Conservation (phyloP, 2,113 vertebrate species). For the Otis tarda region DNA sequence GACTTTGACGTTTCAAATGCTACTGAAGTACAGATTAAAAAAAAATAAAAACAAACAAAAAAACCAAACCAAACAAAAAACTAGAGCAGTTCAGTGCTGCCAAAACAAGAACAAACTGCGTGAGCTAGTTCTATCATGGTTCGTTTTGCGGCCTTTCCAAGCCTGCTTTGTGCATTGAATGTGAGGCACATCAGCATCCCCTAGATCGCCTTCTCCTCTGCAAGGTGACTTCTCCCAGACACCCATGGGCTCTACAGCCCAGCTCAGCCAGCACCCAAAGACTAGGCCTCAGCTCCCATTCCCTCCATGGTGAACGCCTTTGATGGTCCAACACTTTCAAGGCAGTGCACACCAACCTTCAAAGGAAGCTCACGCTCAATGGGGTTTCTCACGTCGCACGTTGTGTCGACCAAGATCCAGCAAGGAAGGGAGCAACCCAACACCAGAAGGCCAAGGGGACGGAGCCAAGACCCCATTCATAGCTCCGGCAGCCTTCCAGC, state of each 20-base stretch:
- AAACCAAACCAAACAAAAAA: too few species aligned
- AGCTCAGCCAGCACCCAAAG: neutral
- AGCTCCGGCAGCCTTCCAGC: neutral
- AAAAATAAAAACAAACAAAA: too few species aligned
- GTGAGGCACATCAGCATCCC: neutral
- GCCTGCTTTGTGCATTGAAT: neutral
- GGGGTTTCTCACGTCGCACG: neutral
- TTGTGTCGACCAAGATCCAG: neutral
- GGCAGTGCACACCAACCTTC: neutral
- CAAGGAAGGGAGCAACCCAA: neutral
- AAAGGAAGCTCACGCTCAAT: neutral
- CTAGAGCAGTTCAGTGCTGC: neutral
- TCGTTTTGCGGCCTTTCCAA: neutral
- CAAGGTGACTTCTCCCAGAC: neutral
- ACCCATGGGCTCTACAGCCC: neutral
- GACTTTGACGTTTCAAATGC: neutral
- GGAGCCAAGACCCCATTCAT: neutral
- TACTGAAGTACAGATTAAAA: neutral
- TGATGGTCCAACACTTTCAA: neutral
- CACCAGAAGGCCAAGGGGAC: neutral
- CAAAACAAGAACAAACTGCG: neutral
- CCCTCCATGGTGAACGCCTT: neutral
- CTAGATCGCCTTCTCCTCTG: neutral
- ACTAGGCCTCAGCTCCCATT: neutral
- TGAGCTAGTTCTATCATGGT: fast-evolving